A percentile compares a stretch with the other conserved stretches of the same genome.
These are phyloP conservation scores for Engraulis encrasicolus DNA, from an alignment of 2,113 vertebrate species.

Conservation along the genomic window DNA sequence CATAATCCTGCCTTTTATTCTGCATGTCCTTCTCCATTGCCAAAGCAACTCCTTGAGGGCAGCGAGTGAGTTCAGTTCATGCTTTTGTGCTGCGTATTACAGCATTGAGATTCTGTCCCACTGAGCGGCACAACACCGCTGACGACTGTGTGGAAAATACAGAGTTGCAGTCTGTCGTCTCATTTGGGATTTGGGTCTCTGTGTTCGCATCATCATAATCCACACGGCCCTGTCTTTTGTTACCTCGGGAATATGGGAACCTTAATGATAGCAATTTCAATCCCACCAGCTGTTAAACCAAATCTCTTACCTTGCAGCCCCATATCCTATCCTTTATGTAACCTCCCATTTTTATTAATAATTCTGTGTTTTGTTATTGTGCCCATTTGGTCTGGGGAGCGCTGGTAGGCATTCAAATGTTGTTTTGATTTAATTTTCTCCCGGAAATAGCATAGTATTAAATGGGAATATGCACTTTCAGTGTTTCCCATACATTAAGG, in stretches of 20 bases:
- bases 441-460: no score
- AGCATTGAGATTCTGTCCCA: not conserved
- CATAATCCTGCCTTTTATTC: not conserved
- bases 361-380: not conserved
- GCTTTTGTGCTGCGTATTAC: not conserved
- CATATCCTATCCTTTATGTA: not conserved
- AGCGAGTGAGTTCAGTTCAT: not conserved
- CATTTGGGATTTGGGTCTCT: not conserved
- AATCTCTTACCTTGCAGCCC: not conserved
- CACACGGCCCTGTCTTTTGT: not conserved
- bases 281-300: not conserved
- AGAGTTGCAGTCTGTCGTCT: not conserved
- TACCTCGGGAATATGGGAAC: conserved; percentile 14
- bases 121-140: no score
- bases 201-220: not conserved
- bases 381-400: not conserved
- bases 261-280: conserved; percentile 8
- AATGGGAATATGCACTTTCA: no score
- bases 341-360: not conserved
- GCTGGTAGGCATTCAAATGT: not conserved
- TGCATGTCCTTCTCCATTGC: not conserved
- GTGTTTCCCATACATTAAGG: no score
- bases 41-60: not conserved
- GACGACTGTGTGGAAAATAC: not conserved
- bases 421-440: no score